Base-by-base conservation (phyloP, 2,888 invertebrate genomes). In the Quadriops clusia region DNA sequence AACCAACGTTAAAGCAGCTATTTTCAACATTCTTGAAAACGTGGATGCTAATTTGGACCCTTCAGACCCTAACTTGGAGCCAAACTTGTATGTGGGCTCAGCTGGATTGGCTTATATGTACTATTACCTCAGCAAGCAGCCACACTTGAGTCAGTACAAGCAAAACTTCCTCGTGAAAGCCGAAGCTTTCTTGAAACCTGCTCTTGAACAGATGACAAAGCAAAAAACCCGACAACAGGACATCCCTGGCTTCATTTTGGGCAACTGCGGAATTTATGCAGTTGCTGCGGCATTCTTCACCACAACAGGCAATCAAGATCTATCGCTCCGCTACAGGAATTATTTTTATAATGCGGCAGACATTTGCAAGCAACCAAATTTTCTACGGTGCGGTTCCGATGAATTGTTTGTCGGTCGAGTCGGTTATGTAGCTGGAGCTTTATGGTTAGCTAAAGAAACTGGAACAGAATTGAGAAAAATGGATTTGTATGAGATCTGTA, bases 361-460 rank as follows among this genome's bases (percentile, higher is more conserved):
- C 9, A 49, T 61, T 21, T 71, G 71, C 46, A 65, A 67, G 43
- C 65, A 70, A 29, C 46, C 57, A 28, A 54, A 63, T 40, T 78
- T 76, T 45, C 59, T 74, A 7, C 67, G 67, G 47, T 69, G 70
- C 48, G 81, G 80, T 10, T 79, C 81, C 17, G 87, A 90, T 58
- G 90, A 90, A 56, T 62, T 86, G 12, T 77, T 90, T 47, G 84
- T 87, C 1, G 90, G 90, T 0, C 67, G 89, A 38, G 77, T 87
- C 23, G 90, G 89, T 0, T 89, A 80, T 47, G 54, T 90, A 1
- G 75, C 77, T 41, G 87, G 85, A 4, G 73, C 77, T 4, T 54
- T 84, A 15, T 83, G 83, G 77, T 54, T 90, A 16, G 63, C 66
- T 11, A 66, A 72, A 34, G 68, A 77, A 37, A 55, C 72, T 3